Evolutionary conservation across 2,113 vertebrate species (phyloP), one percentile per base, ranked within the genome.

Genomic region (Amblyornis subalaris): DNA sequence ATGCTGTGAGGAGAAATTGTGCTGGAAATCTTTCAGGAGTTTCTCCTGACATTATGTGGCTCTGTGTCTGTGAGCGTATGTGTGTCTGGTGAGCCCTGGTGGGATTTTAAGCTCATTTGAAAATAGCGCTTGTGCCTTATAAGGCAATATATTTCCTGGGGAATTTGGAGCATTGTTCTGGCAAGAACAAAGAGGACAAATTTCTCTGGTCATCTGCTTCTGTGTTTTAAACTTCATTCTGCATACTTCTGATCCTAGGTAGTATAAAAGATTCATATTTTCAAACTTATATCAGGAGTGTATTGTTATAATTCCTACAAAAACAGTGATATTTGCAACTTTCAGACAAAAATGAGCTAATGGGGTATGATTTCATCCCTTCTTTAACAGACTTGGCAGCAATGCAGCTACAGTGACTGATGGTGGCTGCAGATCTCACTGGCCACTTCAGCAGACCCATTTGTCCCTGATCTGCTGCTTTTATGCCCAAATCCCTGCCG

Each of bases 401-500:
- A 10, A 35, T 66, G 71, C 61, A 77, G 33, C 45, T 33, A 0
- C 23, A 8, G 22, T 23, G 45, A 9, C 38, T 61, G 45, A 38
- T 19, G 38, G 47, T 33, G 23, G 54, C 64, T 77, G 54, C 64
- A 61, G 84, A 53, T 33, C 26, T 53, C 0, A 0, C 25, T 44
- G 62, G 45, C 45, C 26, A 3, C 36, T 51, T 33, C 22, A 60
- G 53, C 53, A 50, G 36, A 14, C 33, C 45, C 0, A 0, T 33
- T n/a, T 38, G 3, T 77, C 38, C 9, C 14, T 24, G 28, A 28
- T 28, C 14, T n/a, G 45, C 70, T 65, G 35, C 38, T 51, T 33
- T 42, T 23, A 38, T 69, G 72, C 45, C 64, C 64, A 19, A 28
- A 61, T 69, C 54, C 72, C 28, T 69, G 62, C 33, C 64, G n/a